phyloP scores from a whole-genome alignment of 2,113 vertebrate genomes.

The Gorilla gorilla region DNA sequence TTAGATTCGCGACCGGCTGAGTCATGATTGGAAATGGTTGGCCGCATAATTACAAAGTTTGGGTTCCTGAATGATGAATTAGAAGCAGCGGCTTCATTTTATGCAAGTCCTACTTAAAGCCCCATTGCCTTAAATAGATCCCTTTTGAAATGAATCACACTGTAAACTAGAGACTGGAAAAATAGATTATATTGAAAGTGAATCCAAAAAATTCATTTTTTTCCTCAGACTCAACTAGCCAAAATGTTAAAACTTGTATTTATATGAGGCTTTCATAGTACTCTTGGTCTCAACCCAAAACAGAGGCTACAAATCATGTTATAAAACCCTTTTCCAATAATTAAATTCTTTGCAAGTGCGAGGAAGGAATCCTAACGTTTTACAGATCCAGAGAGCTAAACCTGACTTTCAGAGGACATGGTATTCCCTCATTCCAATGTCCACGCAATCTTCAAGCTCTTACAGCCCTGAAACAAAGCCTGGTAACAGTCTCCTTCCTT shows the following conservation, averaged over 20 bases:
- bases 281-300: background rate
- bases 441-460: background rate
- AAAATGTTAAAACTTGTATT: slow-evolving; percentile 12
- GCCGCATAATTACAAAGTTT: slow-evolving; percentile 35
- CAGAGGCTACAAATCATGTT: background rate
- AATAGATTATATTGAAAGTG: slow-evolving; percentile 38
- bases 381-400: background rate
- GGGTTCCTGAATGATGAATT: slow-evolving; percentile 20
- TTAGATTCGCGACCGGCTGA: background rate
- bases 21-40: background rate
- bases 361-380: slow-evolving; percentile 5
- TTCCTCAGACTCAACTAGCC: background rate
- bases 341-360: slow-evolving; percentile 18
- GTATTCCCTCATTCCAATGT: accelerated
- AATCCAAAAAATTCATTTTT: background rate
- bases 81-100: background rate
- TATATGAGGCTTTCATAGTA: background rate
- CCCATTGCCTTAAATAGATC: slow-evolving; percentile 31
- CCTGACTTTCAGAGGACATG: background rate
- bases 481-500: background rate
- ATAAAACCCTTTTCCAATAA: slow-evolving; percentile 23
- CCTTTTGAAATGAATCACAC: slow-evolving; percentile 22
- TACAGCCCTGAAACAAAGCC: background rate
- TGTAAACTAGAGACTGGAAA: slow-evolving; percentile 1
- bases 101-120: slow-evolving; percentile 24